Base-by-base conservation (phyloP, 2,888 invertebrate species). In the Heliothis peltigera region DNA sequence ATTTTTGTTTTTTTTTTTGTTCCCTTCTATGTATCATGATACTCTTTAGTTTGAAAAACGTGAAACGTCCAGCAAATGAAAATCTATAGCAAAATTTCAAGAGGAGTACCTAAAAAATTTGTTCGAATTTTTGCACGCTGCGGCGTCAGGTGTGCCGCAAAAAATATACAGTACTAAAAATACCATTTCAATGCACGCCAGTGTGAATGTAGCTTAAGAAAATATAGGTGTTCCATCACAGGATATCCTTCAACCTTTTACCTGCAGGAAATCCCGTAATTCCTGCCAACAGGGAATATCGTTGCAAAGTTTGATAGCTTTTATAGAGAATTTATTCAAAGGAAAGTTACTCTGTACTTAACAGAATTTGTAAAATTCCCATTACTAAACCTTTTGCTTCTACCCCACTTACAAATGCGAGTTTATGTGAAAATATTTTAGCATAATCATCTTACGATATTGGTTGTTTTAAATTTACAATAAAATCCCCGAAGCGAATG, bases 181-280 rank as follows among this genome's bases (percentile, higher is more conserved):
- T 12, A 25, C 25, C 25, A 25, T 25, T 25, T 25, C 25, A 32
- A 12, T 32, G 12, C 12, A 47, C 15, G 15, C 15, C 15, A n/a
- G 46, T 47, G 12, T 22, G n/a, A 21, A n/a, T 21, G 15, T 7
- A n/a, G n/a, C n/a, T 22, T 7, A 47, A 47, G 6, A 47, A 22
- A 47, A n/a, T 39, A n/a, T 39, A 47, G 21, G 21, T 7, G 47
- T 47, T 7, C 44, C 47, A 47, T 22, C 47, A 22, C 3, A 47
- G 21, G 47, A 22, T n/a, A 47, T 22, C 22, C 47, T 22, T 22
- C 7, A 22, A 22, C 47, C 47, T 47, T 21, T 22, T 10, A 47
- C 21, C 47, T 47, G n/a, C n/a, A 22, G 47, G 22, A 22, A 47
- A 47, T n/a, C 22, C 22, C 47, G n/a, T 22, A 22, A 47, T 15